Base-by-base conservation (phyloP, 2,797 vertebrate species). In the Phalanger gymnotis region DNA sequence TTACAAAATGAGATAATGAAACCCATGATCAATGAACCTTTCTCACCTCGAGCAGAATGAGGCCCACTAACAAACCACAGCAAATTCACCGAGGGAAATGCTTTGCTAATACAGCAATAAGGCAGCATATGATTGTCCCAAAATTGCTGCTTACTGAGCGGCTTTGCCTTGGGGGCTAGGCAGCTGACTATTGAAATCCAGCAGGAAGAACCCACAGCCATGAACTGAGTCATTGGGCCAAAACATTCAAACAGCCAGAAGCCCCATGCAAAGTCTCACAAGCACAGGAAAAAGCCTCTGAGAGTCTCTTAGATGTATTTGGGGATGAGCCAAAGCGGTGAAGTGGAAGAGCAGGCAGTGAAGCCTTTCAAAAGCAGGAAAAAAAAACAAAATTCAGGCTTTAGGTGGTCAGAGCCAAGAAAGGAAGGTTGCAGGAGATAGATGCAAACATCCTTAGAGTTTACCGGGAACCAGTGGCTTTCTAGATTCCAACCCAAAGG, bases 61-160 rank as follows among this genome's bases (percentile, higher is more conserved):
- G 58, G 47, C 93, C 97, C 81, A 87, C 97, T 97, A 98, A 98
- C 96, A 97, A 94, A 40, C 94, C 55, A 90, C 66, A 91, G 94
- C 93, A 90, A 94, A 92, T 94, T 96, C 93, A 97, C 95, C 73
- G 9, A 81, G 73, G 51, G 73, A 87, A 87, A 27, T 28, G 22
- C 73, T 87, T 87, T 87, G 40, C 73, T 87, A 87, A 51, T 87
- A 87, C 10, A 87, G 73, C 51, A 87, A 87, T 87, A 87, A 47
- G 40, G 73, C 25, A 51, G 53, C 61, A 61, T 73, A 94, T 61
- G 90, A 92, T 92, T 94, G 89, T 54, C 95, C 96, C 91, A 96
- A 96, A 34, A 90, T 96, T 92, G 73, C 93, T 93, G 90, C 93
- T 95, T 81, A 92, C 92, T 91, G 93, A 94, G 90, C 87, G 58